Base-by-base conservation (phyloP, 2,888 invertebrate genomes). In the Protonemura montana region DNA sequence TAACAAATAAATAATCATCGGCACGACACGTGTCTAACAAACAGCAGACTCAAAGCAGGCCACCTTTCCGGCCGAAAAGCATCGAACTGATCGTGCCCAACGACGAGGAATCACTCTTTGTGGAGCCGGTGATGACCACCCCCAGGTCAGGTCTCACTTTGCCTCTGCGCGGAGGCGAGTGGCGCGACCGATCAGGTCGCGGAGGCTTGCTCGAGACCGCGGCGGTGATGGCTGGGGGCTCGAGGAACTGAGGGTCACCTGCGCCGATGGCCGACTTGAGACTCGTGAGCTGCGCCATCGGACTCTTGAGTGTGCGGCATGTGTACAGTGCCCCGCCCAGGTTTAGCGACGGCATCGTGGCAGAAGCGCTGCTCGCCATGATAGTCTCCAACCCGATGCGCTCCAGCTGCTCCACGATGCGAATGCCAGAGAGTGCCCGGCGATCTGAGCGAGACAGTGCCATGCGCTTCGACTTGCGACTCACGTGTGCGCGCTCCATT, bases 21-120 rank as follows among this genome's bases (percentile, higher is more conserved):
- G 78, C 26, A 16, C 78, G 26, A 10, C 27, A 59, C 59, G 59
- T 21, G 59, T 59, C 59, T 21, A 7, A 2, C 59, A 21, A 16
- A 59, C 59, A 16, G 78, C 13, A 26, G 26, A 0, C 82, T 91
- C 94, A 95, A 89, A 97, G 94, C 89, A 97, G 93, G 85, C 97
- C 97, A 85, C 97, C 97, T 90, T 97, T 97, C 88, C 97, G 93
- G 76, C 97, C 97, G 91, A 97, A 97, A 85, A 97, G 92, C 89
- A 96, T 92, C 87, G 95, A 94, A 91, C 96, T 96, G 88, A 96
- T 94, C 81, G 96, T 96, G 87, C 97, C 97, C 59, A 97, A 93
- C 0, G 90, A 88, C 0, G 89, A 87, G 0, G 88, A 86, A 30
- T 87, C 85, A 29, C 85, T 42, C 29, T 77, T 78, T 16, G 80